Evolutionary conservation across 2,797 vertebrate genomes (phyloP).

Genomic region (Aulostomus chinensis): DNA sequence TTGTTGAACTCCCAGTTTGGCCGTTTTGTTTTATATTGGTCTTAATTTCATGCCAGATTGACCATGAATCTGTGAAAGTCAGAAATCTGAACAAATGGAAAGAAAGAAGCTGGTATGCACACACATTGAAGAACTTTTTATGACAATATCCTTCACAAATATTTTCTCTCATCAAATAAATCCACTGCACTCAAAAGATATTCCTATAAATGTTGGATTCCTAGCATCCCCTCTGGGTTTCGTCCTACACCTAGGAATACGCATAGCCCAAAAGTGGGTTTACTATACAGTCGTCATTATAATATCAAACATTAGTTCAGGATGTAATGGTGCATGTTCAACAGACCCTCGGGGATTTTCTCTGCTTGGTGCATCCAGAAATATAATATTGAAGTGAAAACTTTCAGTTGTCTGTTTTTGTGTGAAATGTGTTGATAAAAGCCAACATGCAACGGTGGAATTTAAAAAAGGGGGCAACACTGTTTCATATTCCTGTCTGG

Average conservation of each 20-base stretch:
- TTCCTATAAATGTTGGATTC: neutral
- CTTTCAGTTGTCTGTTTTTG: too few relatives aligned
- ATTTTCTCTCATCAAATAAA: neutral
- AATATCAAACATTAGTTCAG: slow-evolving; percentile 26
- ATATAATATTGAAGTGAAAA: slow-evolving; percentile 2
- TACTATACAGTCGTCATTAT: slow-evolving; percentile 6
- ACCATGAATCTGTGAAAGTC: too few relatives aligned
- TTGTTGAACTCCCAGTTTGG: neutral
- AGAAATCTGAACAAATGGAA: too few relatives aligned
- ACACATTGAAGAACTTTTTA: neutral
- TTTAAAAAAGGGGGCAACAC: too few relatives aligned
- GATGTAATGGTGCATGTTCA: slow-evolving; percentile 18
- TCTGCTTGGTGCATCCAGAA: neutral
- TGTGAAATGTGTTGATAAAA: too few relatives aligned
- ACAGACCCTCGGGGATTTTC: slow-evolving; percentile 1
- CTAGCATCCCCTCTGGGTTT: slow-evolving; percentile 4
- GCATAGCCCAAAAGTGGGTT: slow-evolving; percentile 2
- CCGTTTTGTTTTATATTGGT: too few relatives aligned
- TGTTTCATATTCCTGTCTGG: too few relatives aligned
- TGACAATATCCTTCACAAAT: neutral
- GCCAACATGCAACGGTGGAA: too few relatives aligned
- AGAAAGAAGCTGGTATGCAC: too few relatives aligned
- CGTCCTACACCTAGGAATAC: slow-evolving; percentile 9
- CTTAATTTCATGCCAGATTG: too few relatives aligned
- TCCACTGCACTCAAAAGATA: too few relatives aligned